Conservation (phyloP, 2,888 invertebrate genomes). For the Heliconius erato region DNA sequence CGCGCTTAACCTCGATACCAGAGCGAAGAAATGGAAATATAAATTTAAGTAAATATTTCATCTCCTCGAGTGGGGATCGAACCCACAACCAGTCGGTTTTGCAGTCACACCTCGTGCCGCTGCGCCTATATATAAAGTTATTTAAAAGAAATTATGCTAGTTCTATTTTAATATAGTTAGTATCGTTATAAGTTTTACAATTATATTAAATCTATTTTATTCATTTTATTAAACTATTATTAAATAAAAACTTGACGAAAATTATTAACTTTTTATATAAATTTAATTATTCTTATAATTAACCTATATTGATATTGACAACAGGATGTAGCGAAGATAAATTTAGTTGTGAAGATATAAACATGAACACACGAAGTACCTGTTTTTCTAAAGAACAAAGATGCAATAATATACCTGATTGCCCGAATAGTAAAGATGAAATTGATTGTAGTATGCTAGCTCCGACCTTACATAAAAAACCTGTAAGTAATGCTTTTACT, state of each 20-base stretch:
- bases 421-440: conserved; percentile 92
- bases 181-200: not conserved
- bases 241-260: not conserved
- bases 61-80: too few relatives aligned
- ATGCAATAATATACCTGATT: conserved; percentile 90
- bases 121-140: too few relatives aligned
- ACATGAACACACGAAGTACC: conserved; percentile 82
- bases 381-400: conserved; percentile 89
- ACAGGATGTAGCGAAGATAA: conserved; percentile 87
- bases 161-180: not conserved
- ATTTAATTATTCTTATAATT: not conserved
- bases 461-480: conserved; percentile 82
- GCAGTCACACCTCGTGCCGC: too few relatives aligned
- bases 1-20: too few relatives aligned
- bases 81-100: too few relatives aligned
- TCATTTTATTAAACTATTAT: not conserved
- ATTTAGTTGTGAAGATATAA: conserved; percentile 89
- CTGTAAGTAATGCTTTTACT: conserved; percentile 63
- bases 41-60: too few relatives aligned
- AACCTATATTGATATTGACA: not conserved
- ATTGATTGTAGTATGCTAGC: conserved; percentile 90
- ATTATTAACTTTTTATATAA: not conserved
- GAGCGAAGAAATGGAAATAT: too few relatives aligned
- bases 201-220: too few relatives aligned
- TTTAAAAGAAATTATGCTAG: not conserved